These are phyloP conservation scores for Melitaea athalia DNA, from an alignment of 2,888 invertebrate species.

Conservation along the genomic window DNA sequence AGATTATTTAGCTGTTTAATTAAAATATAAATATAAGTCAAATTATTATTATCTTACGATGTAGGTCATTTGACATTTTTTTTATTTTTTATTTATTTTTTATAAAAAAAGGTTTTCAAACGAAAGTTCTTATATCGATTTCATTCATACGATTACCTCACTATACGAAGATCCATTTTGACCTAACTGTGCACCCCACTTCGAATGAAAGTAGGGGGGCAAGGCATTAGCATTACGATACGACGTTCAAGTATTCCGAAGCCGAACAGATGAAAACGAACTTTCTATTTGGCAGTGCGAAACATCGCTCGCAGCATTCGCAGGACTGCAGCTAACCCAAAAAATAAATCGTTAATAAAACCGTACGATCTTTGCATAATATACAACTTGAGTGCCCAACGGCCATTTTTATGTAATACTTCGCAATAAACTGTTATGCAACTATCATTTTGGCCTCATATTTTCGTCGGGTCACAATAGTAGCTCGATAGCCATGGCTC, in stretches of 20 bases:
- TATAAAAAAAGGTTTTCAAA: too few relatives aligned
- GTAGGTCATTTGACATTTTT: too few relatives aligned
- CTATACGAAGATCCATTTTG: constrained; percentile 22
- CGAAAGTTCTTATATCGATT: neutral
- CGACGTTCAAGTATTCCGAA: constrained; percentile 28
- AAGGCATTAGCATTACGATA: constrained; percentile 26
- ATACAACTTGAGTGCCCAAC: constrained; percentile 56
- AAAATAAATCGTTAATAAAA: constrained; percentile 52
- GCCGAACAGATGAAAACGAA: constrained; percentile 44
- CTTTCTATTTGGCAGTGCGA: constrained; percentile 39
- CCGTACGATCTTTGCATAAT: constrained; percentile 61
- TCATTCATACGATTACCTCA: constrained; percentile 31
- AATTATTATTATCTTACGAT: too few relatives aligned
- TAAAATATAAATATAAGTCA: too few relatives aligned
- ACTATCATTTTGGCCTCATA: constrained; percentile 74
- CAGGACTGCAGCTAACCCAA: constrained; percentile 59
- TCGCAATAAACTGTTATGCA: constrained; percentile 72
- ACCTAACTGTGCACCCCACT: constrained; percentile 30
- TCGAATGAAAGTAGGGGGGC: constrained; percentile 28
- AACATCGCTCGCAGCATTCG: constrained; percentile 17
- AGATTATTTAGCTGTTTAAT: too few relatives aligned
- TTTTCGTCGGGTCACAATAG: constrained; percentile 70
- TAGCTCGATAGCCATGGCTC: constrained; percentile 63
- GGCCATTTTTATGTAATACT: constrained; percentile 77
- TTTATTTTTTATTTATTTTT: too few relatives aligned